These are phyloP conservation scores for Xerus inauris DNA, from an alignment of 2,113 vertebrate genomes.

Conservation along the genomic window DNA sequence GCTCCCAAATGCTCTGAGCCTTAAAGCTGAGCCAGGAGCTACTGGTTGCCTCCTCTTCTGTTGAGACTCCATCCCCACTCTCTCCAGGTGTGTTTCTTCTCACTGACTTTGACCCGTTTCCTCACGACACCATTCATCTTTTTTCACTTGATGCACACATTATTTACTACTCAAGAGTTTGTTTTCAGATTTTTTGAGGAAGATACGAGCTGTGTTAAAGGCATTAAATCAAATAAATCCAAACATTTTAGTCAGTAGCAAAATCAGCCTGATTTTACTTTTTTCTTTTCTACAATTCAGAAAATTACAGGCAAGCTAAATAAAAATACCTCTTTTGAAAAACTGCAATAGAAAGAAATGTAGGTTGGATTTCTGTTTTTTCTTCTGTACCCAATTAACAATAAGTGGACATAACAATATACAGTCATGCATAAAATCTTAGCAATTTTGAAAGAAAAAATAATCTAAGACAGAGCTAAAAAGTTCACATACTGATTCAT, in stretches of 20 bases:
- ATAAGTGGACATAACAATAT: not conserved
- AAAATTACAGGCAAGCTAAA: not conserved
- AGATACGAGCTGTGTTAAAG: not conserved
- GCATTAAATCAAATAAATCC: not conserved
- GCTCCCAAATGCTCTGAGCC: not conserved
- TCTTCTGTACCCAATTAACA: not conserved
- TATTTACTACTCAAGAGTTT: not conserved
- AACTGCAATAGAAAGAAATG: not conserved
- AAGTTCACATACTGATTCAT: not conserved
- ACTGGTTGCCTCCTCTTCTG: no score
- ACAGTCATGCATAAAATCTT: not conserved
- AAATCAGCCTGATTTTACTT: not conserved
- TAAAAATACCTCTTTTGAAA: not conserved
- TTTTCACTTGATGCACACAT: not conserved
- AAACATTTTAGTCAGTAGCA: not conserved
- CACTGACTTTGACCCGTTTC: not conserved
- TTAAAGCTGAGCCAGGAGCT: not conserved
- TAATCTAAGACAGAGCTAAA: not conserved
- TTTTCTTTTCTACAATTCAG: not conserved
- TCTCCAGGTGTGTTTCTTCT: accelerated
- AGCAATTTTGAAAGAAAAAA: not conserved
- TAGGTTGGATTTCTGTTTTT: not conserved
- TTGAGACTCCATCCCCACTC: accelerated
- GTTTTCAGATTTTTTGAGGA: not conserved
- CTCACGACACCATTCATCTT: not conserved